Evolutionary conservation across 2,888 invertebrate species (phyloP), one percentile per base, ranked within the genome.

Genomic region (Leucania comma): DNA sequence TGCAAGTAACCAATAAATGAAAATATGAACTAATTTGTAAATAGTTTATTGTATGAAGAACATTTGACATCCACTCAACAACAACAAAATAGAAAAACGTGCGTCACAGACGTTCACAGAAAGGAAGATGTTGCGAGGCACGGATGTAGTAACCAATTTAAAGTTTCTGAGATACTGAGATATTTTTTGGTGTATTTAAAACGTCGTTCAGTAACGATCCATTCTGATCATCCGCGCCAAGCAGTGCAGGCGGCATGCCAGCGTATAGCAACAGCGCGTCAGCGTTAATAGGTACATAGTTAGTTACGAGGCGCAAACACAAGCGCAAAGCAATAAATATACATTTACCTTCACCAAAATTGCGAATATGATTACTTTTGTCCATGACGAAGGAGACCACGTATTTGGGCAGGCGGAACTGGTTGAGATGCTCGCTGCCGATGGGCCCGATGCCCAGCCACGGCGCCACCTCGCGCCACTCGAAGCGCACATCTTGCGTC

Each of bases 311-410:
- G 92, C 93, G 93, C 94, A 93, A 93, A 93, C 93, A 89, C 74
- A 94, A 94, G 95, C 93, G 92, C 93, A 92, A 94, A 95, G 95
- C 94, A 92, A 93, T 93, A 93, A 95, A 92, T 94, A 90, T 93
- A 94, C 94, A 94, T 94, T 95, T 96, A 97, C 97, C 97, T 96
- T 97, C 97, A 91, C 97, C 97, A 93, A 96, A 97, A 93, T 95
- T 96, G 90, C 96, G 96, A 91, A 96, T 96, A 92, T 96, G 96
- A 91, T 96, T 96, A 92, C 96, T 96, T 91, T 96, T 96, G 91
- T 96, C 96, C 83, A 96, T 96, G 87, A 94, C 93, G 94, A 97
- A 97, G 79, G 96, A 96, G 88, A 97, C 97, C 81, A 97, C 97
- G 90, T 97, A 97, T 95, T 97, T 97, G 81, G 97, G 97, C 58